phyloP scores from a whole-genome alignment of 2,113 vertebrate genomes.

The Pteropus alecto region DNA sequence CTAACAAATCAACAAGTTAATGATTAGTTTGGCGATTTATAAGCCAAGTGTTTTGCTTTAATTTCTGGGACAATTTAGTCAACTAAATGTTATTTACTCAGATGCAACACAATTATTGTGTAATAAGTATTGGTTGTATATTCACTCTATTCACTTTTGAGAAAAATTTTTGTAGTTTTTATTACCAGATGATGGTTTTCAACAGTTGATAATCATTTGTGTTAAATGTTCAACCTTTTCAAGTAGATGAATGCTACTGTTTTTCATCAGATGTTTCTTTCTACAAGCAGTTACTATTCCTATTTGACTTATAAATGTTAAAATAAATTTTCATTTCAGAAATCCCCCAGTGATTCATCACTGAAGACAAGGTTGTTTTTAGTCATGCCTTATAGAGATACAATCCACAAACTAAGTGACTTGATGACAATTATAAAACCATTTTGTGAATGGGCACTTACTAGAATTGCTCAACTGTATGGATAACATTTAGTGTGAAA shows the following conservation, averaged over 20 bases:
- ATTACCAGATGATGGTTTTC: not conserved
- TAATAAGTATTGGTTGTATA: not conserved
- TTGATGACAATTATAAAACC: not conserved
- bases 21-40: not conserved
- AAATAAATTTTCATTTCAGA: not conserved
- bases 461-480: not conserved
- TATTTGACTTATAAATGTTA: not conserved
- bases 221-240: not conserved
- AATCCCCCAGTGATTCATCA: not conserved
- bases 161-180: not conserved
- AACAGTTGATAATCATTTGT: not conserved
- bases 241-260: not conserved
- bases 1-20: not conserved
- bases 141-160: not conserved
- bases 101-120: not conserved
- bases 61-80: not conserved
- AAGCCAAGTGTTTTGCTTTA: not conserved
- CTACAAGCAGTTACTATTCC: not conserved
- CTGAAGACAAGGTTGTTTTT: not conserved
- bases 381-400: not conserved
- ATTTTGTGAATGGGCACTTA: not conserved
- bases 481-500: not conserved
- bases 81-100: not conserved
- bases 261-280: not conserved
- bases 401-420: too few species aligned